Evolutionary conservation across 2,888 invertebrate species (phyloP), one percentile per base, ranked within the genome.

Genomic region (Mimas tiliae): DNA sequence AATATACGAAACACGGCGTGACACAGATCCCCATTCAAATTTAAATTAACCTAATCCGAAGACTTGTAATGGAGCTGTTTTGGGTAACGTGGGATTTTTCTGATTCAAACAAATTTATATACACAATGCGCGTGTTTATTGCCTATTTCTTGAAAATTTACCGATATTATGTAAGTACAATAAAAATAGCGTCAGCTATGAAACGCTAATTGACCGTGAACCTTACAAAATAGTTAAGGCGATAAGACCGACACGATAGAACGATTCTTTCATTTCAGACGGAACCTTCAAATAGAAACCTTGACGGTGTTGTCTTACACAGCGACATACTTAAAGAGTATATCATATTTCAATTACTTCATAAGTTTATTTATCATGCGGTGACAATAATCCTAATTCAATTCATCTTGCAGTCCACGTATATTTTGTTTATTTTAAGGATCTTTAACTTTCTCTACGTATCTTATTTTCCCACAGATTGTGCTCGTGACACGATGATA

Each of bases 401-500:
- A 58, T 58, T 42, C 12, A 38, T 42, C 38, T 9, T 38, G 34
- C 11, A 34, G 38, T 55, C 45, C 14, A 45, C 14, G 12, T 45
- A 1, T 9, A 1, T 14, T 45, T 0, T 45, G 45, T 6, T 12
- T 58, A 19, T 42, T 58, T 19, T 4, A 42, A 38, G n/a, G 38
- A 42, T 11, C 42, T 58, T 42, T 38, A 42, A 58, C 58, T 58
- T 55, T 58, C 58, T 58, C 51, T 48, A 50, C 21, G 1, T 62
- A 16, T 19, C 53, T 62, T 65, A 63, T 69, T 71, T 63, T 19
- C 68, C 65, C 72, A 66, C 87, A 95, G 95, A 95, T 81, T 95
- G 96, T 81, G 95, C 95, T n/a, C 91, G 95, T 67, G 96, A 96
- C 81, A 86, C 89, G 27, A 84, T 84, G 70, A 78, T 94, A 67